A percentile compares a stretch with the other conserved stretches of the same genome.
These are phyloP conservation scores for Drosophila siamana DNA, from an alignment of 2,888 invertebrate species.

Conservation along the genomic window DNA sequence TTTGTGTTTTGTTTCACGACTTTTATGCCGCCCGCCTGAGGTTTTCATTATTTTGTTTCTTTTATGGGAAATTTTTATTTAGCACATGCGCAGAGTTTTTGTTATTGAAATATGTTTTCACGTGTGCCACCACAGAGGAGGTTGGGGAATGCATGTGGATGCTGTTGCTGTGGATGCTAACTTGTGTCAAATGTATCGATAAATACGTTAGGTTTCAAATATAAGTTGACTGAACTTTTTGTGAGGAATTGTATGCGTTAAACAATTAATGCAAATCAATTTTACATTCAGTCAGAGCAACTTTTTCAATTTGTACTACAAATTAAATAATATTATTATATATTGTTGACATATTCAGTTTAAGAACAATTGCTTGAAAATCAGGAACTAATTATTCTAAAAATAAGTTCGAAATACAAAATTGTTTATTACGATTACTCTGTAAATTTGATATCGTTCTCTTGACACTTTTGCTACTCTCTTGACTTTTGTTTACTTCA, in stretches of 20 bases:
- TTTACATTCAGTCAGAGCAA: no score
- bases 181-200: neutral
- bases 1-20: constrained; percentile 67
- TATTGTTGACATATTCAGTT: no score
- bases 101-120: constrained; percentile 63
- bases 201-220: constrained; percentile 10
- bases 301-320: no score
- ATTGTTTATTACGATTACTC: no score
- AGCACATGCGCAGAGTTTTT: constrained; percentile 74
- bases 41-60: constrained; percentile 25
- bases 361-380: no score
- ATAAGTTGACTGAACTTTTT: neutral
- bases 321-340: no score
- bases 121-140: neutral
- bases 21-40: constrained; percentile 44
- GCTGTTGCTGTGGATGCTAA: constrained; percentile 16
- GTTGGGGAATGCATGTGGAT: constrained; percentile 16
- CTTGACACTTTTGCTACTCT: no score
- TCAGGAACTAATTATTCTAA: no score
- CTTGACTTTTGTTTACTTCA: neutral
- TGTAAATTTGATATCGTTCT: neutral
- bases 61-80: constrained; percentile 62
- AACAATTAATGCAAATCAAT: no score
- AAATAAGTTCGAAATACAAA: no score
- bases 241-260: no score